A percentile compares a stretch with the other conserved stretches of the same genome.
These are phyloP conservation scores for Thecocarcelia acutangulata DNA, from an alignment of 2,888 invertebrate genomes.

Conservation along the genomic window DNA sequence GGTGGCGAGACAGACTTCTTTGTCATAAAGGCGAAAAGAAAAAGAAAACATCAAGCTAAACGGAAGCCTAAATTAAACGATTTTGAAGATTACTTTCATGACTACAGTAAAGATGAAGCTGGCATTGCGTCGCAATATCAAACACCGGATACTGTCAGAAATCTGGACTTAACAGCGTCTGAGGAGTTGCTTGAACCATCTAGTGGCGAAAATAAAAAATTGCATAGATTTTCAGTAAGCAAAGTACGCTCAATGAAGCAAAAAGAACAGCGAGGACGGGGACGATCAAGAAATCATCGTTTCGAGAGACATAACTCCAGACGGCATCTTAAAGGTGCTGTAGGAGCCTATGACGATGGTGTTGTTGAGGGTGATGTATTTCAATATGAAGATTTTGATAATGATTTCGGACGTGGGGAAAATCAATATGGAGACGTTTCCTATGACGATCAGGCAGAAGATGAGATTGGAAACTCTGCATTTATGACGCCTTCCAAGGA, in stretches of 20 bases:
- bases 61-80: conserved; percentile 73
- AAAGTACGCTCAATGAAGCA: conserved; percentile 30
- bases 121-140: conserved; percentile 70
- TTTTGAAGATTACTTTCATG: conserved; percentile 72
- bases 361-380: conserved; percentile 75
- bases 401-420: conserved; percentile 71
- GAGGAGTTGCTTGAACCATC: conserved; percentile 7
- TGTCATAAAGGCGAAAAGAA: conserved; percentile 74
- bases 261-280: background rate
- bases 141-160: conserved; percentile 34
- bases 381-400: conserved; percentile 79
- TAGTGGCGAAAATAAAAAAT: conserved; percentile 25
- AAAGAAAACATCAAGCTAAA: conserved; percentile 71
- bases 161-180: conserved; percentile 24
- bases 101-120: conserved; percentile 60
- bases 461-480: conserved; percentile 73
- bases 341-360: conserved; percentile 57
- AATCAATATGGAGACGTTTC: conserved; percentile 71
- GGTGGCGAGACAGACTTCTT: conserved; percentile 75
- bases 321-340: conserved; percentile 46
- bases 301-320: conserved; percentile 4
- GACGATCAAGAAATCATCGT: background rate
- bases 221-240: background rate
- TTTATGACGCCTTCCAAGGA: conserved; percentile 72
- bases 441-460: conserved; percentile 71